Percentiles rank a stretch among this genome's conserved stretches.
phyloP scores from a whole-genome alignment of 2,113 vertebrate species.

The Mus spicilegus region DNA sequence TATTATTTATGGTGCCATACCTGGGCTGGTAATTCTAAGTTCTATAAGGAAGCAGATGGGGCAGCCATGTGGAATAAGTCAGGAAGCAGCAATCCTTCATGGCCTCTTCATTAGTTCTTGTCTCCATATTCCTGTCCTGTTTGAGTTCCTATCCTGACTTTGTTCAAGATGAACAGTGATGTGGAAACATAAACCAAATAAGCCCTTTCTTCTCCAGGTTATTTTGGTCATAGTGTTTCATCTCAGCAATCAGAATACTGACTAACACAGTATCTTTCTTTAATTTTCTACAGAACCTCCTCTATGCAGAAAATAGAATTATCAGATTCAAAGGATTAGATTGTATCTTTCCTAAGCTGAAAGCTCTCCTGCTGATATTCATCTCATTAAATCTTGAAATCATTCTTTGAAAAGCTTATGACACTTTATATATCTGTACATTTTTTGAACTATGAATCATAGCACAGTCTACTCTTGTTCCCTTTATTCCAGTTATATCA shows the following conservation, averaged over 20 bases:
- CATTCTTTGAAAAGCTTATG: background rate
- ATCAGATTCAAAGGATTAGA: background rate
- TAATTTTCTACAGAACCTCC: background rate
- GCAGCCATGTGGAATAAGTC: too few relatives aligned
- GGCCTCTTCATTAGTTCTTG: background rate
- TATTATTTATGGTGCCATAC: background rate
- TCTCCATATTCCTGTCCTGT: background rate
- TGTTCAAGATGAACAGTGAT: background rate
- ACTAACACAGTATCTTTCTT: background rate
- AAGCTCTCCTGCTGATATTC: background rate
- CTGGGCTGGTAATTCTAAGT: background rate
- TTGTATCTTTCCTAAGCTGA: background rate
- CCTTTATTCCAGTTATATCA: background rate
- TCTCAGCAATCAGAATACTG: background rate
- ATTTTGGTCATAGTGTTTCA: background rate
- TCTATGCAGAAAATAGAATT: background rate
- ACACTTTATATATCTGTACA: background rate
- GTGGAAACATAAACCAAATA: background rate
- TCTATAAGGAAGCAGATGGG: background rate
- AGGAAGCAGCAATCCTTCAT: background rate
- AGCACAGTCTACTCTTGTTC: background rate
- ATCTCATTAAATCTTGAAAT: constrained; percentile 61
- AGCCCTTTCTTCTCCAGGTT: background rate
- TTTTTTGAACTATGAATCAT: background rate
- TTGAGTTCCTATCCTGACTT: background rate